Evolutionary conservation across 1,140 invertebrate species (phyloP), one percentile per base, ranked within the genome.

Genomic region (Platyscapa corneri): DNA sequence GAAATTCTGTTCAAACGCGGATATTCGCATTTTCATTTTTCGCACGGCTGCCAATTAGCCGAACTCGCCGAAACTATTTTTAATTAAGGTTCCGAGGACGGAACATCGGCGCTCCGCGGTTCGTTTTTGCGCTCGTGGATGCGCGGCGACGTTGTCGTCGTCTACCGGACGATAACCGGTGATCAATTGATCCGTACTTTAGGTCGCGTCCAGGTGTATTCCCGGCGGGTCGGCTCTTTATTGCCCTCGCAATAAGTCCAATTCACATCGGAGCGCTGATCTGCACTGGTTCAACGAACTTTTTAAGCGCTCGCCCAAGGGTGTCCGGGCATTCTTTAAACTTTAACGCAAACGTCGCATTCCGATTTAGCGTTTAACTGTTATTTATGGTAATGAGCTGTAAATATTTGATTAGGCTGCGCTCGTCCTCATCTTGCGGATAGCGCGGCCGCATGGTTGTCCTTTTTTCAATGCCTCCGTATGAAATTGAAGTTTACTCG

Each of bases 21-120:
- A 60, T 27, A 60, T 23, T 60, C 10, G 56, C 23, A 27, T 60
- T 23, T 27, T 60, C 56, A 27, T 60, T 14, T 60, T 60, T 60
- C 23, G 27, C 27, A 23, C 20, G 75, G 49, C 75, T 77, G 39
- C 74, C 75, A 78, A 78, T 78, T 84, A 84, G 75, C 23, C 37
- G 32, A 78, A 49, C 76, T 80, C 67, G 46, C 77, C 53, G 83
- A 85, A 74, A 80, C 72, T 79, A 42, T 56, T 72, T 77, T 79
- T 84, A 84, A 84, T 84, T 84, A 84, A 79, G 76, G 75, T 49
- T n/a, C n/a, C n/a, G n/a, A n/a, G n/a, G n/a, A n/a, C n/a, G 75
- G 70, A 65, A 60, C 32, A 83, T 64, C 46, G 46, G 20, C 30
- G 34, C 10, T 60, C 18, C 53, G 32, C 23, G 8, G 20, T 6